A percentile compares a stretch with the other conserved stretches of the same genome.
Evolutionary conservation across 2,113 vertebrate genomes (phyloP).

Genomic region (Protobothrops mucrosquamatus): DNA sequence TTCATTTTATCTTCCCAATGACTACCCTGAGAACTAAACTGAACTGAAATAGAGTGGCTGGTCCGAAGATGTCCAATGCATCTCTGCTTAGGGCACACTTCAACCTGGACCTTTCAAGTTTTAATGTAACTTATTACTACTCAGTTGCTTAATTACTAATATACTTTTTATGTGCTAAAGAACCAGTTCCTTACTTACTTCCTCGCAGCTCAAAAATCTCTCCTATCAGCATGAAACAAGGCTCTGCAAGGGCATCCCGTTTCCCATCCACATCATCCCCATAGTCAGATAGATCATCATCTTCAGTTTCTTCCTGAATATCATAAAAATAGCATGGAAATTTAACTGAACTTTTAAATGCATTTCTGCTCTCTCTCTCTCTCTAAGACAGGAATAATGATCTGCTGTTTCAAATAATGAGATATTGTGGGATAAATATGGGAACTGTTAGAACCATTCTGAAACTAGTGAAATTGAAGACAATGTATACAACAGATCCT

Average conservation of each 20-base stretch:
- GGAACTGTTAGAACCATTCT: not conserved
- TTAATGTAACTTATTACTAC: not conserved
- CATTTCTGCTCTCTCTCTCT: not conserved
- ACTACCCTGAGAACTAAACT: not conserved
- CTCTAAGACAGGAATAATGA: not conserved
- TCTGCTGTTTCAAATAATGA: not conserved
- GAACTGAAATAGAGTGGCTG: not conserved
- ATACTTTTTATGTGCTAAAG: not conserved
- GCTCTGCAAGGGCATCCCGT: constrained; percentile 91
- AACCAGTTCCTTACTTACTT: constrained; percentile 78
- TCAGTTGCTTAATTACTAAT: not conserved
- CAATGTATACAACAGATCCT: constrained; percentile 7
- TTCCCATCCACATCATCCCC: constrained; percentile 89
- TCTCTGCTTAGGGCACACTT: not conserved
- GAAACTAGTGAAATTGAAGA: not conserved
- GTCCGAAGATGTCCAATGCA: not conserved
- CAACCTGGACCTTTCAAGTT: not conserved
- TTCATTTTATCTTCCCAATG: not conserved
- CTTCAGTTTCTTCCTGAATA: constrained; percentile 77
- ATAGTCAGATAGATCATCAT: constrained; percentile 90
- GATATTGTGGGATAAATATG: not conserved
- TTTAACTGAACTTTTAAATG: not conserved
- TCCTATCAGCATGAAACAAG: constrained; percentile 97
- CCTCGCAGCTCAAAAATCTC: constrained; percentile 98
- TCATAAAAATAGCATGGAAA: not conserved